These are phyloP conservation scores for Onychorhynchus coronatus DNA, from an alignment of 2,113 vertebrate species.

Conservation along the genomic window DNA sequence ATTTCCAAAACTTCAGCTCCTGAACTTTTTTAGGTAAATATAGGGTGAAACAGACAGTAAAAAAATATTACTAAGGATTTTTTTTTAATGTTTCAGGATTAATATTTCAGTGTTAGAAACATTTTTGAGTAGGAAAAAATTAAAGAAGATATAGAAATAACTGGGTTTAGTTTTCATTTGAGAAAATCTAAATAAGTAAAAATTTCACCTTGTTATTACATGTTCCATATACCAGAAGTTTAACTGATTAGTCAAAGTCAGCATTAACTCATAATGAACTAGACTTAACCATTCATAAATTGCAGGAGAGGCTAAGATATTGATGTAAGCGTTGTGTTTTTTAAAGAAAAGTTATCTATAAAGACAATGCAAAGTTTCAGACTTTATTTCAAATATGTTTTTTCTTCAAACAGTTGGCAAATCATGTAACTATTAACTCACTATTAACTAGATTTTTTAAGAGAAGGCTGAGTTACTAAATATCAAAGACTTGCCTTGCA, in stretches of 20 bases:
- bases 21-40: neutral
- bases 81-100: neutral
- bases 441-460: neutral
- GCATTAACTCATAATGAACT: neutral
- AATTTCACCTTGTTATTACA: neutral
- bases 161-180: neutral
- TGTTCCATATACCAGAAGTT: neutral
- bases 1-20: neutral
- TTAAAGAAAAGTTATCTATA: neutral
- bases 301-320: neutral
- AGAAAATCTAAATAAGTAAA: neutral
- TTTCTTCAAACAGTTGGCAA: neutral
- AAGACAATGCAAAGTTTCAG: neutral
- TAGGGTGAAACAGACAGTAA: neutral
- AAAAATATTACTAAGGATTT: neutral
- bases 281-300: neutral
- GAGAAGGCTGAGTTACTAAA: neutral
- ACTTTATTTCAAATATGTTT: neutral
- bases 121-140: neutral
- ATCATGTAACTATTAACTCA: neutral
- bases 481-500: neutral
- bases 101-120: neutral
- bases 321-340: neutral
- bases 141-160: neutral
- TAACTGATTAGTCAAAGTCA: neutral